Evolutionary conservation across 2,113 vertebrate genomes (phyloP), one percentile per base, ranked within the genome.

Genomic region (Synodontis membranacea): DNA sequence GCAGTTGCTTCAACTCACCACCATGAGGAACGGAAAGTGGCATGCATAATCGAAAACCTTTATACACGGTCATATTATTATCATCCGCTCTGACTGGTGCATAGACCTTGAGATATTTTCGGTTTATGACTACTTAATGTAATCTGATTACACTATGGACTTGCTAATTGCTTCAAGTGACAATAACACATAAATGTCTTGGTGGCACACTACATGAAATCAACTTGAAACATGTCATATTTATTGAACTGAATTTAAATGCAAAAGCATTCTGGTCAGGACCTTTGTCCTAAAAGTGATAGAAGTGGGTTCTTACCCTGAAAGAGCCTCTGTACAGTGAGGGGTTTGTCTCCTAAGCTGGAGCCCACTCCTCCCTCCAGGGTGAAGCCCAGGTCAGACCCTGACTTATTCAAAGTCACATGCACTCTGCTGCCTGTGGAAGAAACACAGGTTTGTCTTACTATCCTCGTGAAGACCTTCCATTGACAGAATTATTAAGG

Each of bases 251-350:
- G 2, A 11, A 74, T 42, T 74, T 74, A 44, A 46, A 23, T 23
- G 5, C 0, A 74, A 44, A 46, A 25, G 31, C 44, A 79, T 52
- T 50, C 5, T 8, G 15, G 25, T 85, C 19, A 39, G 10, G 7
- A 79, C 25, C 48, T 15, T 5, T 19, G 42, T 48, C 14, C 37
- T 46, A 28, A 50, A 54, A 31, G 0, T 3, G 12, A 60, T 56
- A 60, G 79, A 58, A 28, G 9, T 68, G 8, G 44, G 21, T 11
- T 31, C 92, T 93, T 83, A 96, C 96, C 95, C 76, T 91, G 93
- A 89, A 96, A 96, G 62, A 96, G 89, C 91, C 94, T 95, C 89
- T 96, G 92, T 15, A 96, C 83, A 1, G 91, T 93, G 48, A 96
- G 92, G 0, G 95, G 94, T 88, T 89, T 90, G 86, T 95, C 93